Percentiles rank a stretch among this genome's conserved stretches.
phyloP scores from a whole-genome alignment of 2,113 vertebrate genomes.

The Perca flavescens region DNA sequence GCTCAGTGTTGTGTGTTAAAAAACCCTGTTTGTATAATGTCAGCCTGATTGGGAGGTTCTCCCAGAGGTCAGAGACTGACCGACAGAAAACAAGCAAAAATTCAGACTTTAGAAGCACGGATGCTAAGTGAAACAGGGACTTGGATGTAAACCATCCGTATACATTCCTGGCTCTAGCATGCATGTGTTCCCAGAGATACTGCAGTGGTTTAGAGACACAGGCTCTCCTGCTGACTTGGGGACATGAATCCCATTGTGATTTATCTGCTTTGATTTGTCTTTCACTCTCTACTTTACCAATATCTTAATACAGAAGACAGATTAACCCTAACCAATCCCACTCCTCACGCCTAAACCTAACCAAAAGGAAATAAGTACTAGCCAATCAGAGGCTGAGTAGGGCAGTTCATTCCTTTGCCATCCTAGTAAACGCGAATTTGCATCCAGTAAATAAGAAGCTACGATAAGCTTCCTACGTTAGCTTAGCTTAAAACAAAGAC shows the following conservation, averaged over 20 bases:
- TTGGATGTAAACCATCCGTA: background rate
- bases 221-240: conserved; percentile 8
- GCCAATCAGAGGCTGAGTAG: too few species aligned
- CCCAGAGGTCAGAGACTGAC: background rate
- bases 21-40: conserved; percentile 8
- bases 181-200: conserved; percentile 6
- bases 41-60: background rate
- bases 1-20: conserved; percentile 7
- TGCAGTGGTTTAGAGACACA: background rate
- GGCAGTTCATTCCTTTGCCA: too few species aligned
- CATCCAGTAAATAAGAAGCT: too few species aligned
- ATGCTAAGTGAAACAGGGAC: background rate
- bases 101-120: background rate
- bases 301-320: background rate
- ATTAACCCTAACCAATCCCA: too few species aligned
- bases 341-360: too few species aligned
- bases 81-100: background rate
- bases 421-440: too few species aligned
- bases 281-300: conserved; percentile 13
- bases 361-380: too few species aligned
- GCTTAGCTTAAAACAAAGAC: too few species aligned
- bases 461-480: too few species aligned
- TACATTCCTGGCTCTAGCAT: background rate
- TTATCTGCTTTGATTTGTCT: conserved; percentile 10
- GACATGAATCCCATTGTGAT: conserved; percentile 26